Evolutionary conservation across 2,888 invertebrate species (phyloP).

Genomic region (Abscondita cerata): DNA sequence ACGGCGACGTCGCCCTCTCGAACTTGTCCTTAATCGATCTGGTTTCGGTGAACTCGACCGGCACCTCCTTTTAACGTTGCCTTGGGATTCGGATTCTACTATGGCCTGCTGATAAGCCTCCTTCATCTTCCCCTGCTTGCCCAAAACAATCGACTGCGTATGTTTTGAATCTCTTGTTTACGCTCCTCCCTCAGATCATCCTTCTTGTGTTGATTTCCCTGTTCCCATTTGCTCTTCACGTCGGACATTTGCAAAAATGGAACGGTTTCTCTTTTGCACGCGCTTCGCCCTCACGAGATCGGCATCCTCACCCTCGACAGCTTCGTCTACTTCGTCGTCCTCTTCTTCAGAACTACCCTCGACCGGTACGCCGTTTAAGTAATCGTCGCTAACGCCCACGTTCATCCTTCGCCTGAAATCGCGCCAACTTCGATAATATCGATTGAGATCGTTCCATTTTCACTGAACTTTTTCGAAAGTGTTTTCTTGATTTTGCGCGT

Average conservation of each 20-base stretch:
- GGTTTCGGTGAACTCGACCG: constrained; percentile 64
- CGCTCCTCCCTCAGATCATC: constrained; percentile 80
- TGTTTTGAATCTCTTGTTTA: constrained; percentile 88
- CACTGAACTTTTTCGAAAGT: constrained; percentile 21
- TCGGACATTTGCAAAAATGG: constrained; percentile 85
- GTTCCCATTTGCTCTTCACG: constrained; percentile 83
- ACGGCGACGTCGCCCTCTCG: constrained; percentile 78
- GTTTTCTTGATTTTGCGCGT: constrained; percentile 38
- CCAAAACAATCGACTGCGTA: constrained; percentile 86
- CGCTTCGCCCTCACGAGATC: constrained; percentile 67
- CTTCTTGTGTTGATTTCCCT: constrained; percentile 63
- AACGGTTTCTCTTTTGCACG: constrained; percentile 74
- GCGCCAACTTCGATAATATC: constrained; percentile 28
- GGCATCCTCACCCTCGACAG: constrained; percentile 64
- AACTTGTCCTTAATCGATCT: constrained; percentile 72
- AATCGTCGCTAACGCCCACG: constrained; percentile 78
- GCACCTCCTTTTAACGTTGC: constrained; percentile 63
- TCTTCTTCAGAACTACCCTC: constrained; percentile 76
- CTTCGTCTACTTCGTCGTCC: constrained; percentile 67
- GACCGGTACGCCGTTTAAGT: constrained; percentile 74
- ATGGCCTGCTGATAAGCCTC: constrained; percentile 93
- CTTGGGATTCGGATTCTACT: constrained; percentile 71
- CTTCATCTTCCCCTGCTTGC: constrained; percentile 88
- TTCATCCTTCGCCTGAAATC: constrained; percentile 82
- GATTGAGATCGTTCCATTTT: constrained; percentile 33